Percentiles rank a stretch among this genome's conserved stretches.
Evolutionary conservation across 2,113 vertebrate genomes (phyloP).

Genomic region (Megaceryle torquata): DNA sequence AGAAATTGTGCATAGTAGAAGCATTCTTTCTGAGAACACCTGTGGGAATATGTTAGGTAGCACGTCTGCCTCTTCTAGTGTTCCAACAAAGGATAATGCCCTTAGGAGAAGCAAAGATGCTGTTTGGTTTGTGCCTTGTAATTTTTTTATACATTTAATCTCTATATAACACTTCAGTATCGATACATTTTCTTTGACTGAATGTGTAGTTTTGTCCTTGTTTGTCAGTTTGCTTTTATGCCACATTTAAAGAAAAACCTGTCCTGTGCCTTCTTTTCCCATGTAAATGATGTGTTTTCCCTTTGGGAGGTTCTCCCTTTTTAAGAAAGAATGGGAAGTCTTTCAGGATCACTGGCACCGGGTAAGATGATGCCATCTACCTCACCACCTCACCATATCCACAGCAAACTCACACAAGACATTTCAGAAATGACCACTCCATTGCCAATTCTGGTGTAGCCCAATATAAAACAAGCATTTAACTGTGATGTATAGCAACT

Average conservation of each 20-base stretch:
- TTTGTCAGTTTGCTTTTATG: not conserved
- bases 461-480: not conserved
- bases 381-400: not conserved
- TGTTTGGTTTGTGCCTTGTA: not conserved
- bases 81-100: not conserved
- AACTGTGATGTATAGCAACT: not conserved
- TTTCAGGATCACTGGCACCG: not conserved
- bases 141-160: not conserved
- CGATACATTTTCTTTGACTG: not conserved
- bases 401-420: not conserved
- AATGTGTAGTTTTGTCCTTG: not conserved
- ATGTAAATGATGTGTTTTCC: not conserved
- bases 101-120: not conserved
- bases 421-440: not conserved
- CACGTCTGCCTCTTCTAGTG: not conserved
- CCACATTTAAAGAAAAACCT: not conserved
- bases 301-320: not conserved
- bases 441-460: not conserved
- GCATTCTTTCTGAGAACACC: not conserved
- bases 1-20: not conserved
- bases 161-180: not conserved
- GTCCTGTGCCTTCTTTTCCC: not conserved
- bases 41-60: not conserved
- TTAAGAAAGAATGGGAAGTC: not conserved
- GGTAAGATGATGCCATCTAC: not conserved